Evolutionary conservation across 1,140 invertebrate species (phyloP), one percentile per base, ranked within the genome.

Genomic region (Pogonomyrmex barbatus): DNA sequence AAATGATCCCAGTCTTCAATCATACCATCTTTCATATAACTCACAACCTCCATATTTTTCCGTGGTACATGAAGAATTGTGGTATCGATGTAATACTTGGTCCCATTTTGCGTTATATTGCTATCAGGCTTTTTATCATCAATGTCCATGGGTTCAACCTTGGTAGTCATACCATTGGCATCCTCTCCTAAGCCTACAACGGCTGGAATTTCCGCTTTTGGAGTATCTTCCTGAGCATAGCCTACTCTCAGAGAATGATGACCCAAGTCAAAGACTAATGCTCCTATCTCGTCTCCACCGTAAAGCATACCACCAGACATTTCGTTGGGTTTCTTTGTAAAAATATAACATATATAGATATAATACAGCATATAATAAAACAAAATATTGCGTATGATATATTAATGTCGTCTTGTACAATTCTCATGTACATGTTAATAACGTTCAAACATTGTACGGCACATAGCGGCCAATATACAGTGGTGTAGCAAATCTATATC

Each of bases 261-360:
- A 0, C 98, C 99, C 63, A 99, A 97, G 95, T 99, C 99, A 94
- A 99, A 99, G 12, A 99, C 99, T 78, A 99, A 94, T 0, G 99
- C 99, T 17, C 99, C 99, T 89, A 99, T 99, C 95, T 99, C 99
- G 96, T 99, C 99, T 42, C 97, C 97, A 39, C 97, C 97, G 91
- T 98, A 98, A 54, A 98, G 93, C 97, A 98, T 98, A 33, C 90
- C 90, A 0, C 89, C 90, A 73, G 90, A 91, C 90, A 91, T 91
- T 6, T 86, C 73, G 39, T 81, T 62, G 45, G 54, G 14, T 63
- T 79, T 24, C 79, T 88, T 33, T 12, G 24, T 24, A 24, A 24
- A n/a, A 71, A 9, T 75, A 58, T n/a, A 39, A 58, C 1, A 60
- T 33, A 71, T 71, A 14, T 65, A 45, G 50, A 47, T 2, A 63